phyloP scores from a whole-genome alignment of 2,888 invertebrate genomes.

The Entomobrya multifasciata region DNA sequence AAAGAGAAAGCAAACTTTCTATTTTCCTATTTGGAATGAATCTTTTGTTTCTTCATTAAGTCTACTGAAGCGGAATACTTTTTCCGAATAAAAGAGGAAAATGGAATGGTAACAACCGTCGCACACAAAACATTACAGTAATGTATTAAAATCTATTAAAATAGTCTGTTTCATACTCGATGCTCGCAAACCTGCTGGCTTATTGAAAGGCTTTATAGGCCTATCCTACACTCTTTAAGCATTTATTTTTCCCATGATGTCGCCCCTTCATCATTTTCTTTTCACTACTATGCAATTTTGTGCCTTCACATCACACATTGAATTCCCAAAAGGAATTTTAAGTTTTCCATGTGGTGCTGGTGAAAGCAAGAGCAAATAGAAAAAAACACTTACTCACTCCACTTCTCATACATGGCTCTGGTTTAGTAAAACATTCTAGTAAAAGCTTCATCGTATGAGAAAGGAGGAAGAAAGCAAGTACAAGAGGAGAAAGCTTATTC shows the following conservation, averaged over 20 bases:
- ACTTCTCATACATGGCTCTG: not conserved
- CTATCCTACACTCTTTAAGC: no score
- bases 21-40: conserved; percentile 9
- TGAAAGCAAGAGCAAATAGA: conserved; percentile 18
- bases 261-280: not conserved
- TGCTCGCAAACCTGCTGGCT: no score
- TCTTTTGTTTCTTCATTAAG: conserved; percentile 50
- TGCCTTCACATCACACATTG: not conserved
- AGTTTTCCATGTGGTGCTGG: not conserved
- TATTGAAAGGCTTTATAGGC: no score
- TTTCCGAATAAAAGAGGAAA: not conserved
- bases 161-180: no score
- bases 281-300: not conserved
- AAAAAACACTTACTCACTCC: conserved; percentile 10
- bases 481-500: not conserved
- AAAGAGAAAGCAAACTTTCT: conserved; percentile 23
- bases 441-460: not conserved
- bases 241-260: no score
- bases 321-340: not conserved
- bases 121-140: no score
- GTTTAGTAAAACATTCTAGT: conserved; percentile 3
- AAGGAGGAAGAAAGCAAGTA: not conserved
- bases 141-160: no score
- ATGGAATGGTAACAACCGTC: no score
- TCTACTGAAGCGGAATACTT: conserved; percentile 13